Conservation (phyloP, 2,888 invertebrate genomes). For the Serrognathus titanus region DNA sequence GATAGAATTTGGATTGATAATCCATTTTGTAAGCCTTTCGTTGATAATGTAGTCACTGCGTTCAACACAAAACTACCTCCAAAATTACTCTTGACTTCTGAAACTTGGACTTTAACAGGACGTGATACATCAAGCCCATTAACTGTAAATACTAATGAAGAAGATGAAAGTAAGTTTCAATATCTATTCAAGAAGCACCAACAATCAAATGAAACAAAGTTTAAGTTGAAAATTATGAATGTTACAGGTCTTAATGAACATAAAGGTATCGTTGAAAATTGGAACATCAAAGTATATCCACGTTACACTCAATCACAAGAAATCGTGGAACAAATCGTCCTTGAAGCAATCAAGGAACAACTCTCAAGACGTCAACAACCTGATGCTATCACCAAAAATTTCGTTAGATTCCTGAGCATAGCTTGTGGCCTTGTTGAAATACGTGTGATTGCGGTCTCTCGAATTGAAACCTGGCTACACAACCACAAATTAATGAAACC, state of each 20-base stretch:
- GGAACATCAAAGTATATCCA: slow-evolving; percentile 51
- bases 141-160: slow-evolving; percentile 55
- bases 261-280: slow-evolving; percentile 45
- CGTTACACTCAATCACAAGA: slow-evolving; percentile 63
- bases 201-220: no score
- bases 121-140: slow-evolving; percentile 48
- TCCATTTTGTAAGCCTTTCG: slow-evolving; percentile 84
- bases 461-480: slow-evolving; percentile 91
- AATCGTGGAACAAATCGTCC: slow-evolving; percentile 72
- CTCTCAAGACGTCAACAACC: slow-evolving; percentile 79
- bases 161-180: slow-evolving; percentile 52
- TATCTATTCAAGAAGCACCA: no score
- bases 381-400: slow-evolving; percentile 84
- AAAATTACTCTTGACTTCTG: slow-evolving; percentile 63
- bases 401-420: slow-evolving; percentile 78
- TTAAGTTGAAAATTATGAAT: no score
- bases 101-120: slow-evolving; percentile 54
- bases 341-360: slow-evolving; percentile 87
- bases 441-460: slow-evolving; percentile 71
- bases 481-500: slow-evolving; percentile 91
- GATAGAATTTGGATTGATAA: slow-evolving; percentile 94
- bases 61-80: slow-evolving; percentile 79
- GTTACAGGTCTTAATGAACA: slow-evolving; percentile 44
- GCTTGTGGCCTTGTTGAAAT: slow-evolving; percentile 87
- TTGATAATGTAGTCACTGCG: slow-evolving; percentile 85